Evolutionary conservation across 2,113 vertebrate genomes (phyloP), one percentile per base, ranked within the genome.

Genomic region (Agapornis roseicollis): DNA sequence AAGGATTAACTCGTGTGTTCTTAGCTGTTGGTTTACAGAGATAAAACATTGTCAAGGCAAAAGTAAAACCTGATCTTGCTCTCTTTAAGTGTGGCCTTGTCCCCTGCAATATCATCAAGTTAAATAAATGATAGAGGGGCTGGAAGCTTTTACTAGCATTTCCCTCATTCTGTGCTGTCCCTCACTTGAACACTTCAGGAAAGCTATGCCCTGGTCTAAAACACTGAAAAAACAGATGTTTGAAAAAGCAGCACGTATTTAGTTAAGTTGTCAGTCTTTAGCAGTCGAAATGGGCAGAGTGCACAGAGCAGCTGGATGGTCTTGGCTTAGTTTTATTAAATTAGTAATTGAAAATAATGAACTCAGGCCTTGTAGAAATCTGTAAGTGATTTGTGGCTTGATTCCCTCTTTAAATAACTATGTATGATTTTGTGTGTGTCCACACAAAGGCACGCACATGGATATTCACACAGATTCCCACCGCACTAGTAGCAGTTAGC

Each of bases 371-470:
- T 74, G 55, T 69, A n/a, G 60, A 85, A 52, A 56, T 15, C 29
- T 18, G 84, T 10, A 20, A 33, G 31, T 29, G 35, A 25, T 64
- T 12, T 66, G 73, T 80, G 69, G 37, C 74, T 84, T 29, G 33
- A 22, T 42, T 88, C 20, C 25, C 23, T 39, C 35, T 60, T 60
- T 7, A 47, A 87, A 35, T n/a, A 41, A 50, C 12, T 22, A 20
- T 1, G 9, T 31, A 1, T 29, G 56, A 37, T 1, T 33, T 28
- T 46, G 19, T 28, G 60, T 24, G 42, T 18, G 49, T 28, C 8
- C 27, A 2, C 37, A 5, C 8, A 1, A 33, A 22, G 3, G 47
- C 23, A 20, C 29, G 8, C 25, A 23, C 20, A 9, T 3, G n/a
- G 49, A 2, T 33, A 2, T 11, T 12, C 42, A 10, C 17, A 6